Evolutionary conservation across 2,888 invertebrate genomes (phyloP).

Genomic region (Andrena chrysosceles): DNA sequence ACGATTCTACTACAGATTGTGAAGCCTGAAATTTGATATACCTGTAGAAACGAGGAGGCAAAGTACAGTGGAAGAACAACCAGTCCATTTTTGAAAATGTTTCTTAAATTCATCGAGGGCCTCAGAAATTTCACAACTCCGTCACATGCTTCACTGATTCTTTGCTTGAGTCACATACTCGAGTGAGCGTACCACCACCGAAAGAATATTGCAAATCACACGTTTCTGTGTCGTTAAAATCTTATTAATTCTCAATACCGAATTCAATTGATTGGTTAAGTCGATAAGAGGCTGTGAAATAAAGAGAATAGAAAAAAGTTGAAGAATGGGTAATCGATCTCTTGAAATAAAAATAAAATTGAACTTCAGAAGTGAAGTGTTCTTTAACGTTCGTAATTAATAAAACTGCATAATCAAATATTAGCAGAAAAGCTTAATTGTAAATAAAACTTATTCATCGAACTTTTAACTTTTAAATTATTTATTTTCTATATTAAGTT

Average conservation of each 20-base stretch:
- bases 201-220: background rate
- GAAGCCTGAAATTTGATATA: background rate
- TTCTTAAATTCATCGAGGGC: constrained; percentile 38
- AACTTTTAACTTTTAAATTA: no score
- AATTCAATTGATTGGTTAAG: background rate
- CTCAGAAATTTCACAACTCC: background rate
- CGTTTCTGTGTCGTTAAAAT: background rate
- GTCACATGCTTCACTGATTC: constrained; percentile 16
- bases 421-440: background rate
- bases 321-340: background rate
- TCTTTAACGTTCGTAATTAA: background rate
- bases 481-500: no score
- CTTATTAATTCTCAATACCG: background rate
- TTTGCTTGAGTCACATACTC: background rate
- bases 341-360: background rate
- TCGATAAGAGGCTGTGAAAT: background rate
- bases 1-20: background rate
- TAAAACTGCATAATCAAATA: background rate
- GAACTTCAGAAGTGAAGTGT: background rate
- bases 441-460: no score
- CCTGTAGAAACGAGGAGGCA: constrained; percentile 22
- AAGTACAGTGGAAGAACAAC: constrained; percentile 25
- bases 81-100: constrained; percentile 21
- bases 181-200: background rate
- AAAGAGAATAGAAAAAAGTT: background rate